Base-by-base conservation (phyloP, 2,797 vertebrate genomes). In the Octomys mimax region DNA sequence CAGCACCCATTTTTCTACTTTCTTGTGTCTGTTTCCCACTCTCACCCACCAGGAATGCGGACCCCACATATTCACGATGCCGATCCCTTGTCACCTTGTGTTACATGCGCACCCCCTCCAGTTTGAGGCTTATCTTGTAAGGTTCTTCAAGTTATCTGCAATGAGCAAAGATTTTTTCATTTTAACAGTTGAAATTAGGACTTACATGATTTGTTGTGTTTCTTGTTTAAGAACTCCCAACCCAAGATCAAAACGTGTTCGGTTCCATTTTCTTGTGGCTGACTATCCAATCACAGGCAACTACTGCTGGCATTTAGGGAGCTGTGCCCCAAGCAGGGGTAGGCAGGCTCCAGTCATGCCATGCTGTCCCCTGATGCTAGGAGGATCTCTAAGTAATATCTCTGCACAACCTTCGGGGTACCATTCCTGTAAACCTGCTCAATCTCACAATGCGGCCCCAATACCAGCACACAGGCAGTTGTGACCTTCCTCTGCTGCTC, bases 61-160 rank as follows among this genome's bases (percentile, higher is more conserved):
- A 70, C 8, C 31, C 64, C 24, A 61, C 39, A 49, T 78, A 36
- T 18, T 92, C 39, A 26, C 49, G 28, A 79, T 87, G 92, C 36
- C 62, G 73, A 92, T 36, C n/a, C 52, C 92, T 49, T 31, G 22
- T 54, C n/a, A 10, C 54, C n/a, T 87, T 1, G 1, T 49, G 77
- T 66, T 21, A 62, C 19, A 28, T 5, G 46, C 57, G 11, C 36
- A 21, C 31, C 11, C 26, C 9, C 26, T n/a, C 54, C 70, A 52
- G 31, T 24, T 36, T 92, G 62, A 87, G 59, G 54, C 62, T 96
- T 71, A 54, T 49, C 86, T 81, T 92, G 33, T 64, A 59, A 31
- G 57, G 83, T 85, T 92, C 80, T 61, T 86, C 75, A 57, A 87
- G 84, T 36, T 54, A n/a, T 5, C 64, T 92, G 3, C 31, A 78